Evolutionary conservation across 2,113 vertebrate genomes (phyloP), one percentile per base, ranked within the genome.

Genomic region (Indicator indicator): DNA sequence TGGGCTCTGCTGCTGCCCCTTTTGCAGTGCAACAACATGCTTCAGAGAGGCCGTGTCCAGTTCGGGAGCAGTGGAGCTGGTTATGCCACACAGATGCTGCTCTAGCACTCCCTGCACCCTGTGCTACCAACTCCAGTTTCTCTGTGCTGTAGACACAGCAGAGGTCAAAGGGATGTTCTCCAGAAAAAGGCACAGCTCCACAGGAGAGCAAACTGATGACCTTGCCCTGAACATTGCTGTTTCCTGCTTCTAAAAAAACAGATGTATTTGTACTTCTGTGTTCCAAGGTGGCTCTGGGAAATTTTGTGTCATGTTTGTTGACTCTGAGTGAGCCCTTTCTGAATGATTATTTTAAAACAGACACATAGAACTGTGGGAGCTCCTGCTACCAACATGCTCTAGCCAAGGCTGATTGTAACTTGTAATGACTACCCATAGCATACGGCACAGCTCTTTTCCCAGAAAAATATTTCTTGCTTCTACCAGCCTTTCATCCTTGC

Each of bases 1-100:
- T 24, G 58, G 24, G n/a, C 24, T 82, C 55, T 84, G 52, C 6
- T 12, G 55, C 81, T 90, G 63, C 52, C 54, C 32, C 9, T 9
- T 9, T 42, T 0, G 0, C 0, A 0, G 54, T 44, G 36, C 62
- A 55, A 33, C 2, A 5, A 16, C 3, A 0, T 17, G 44, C 5
- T 81, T 33, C 5, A 4, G 38, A 76, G 32, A 58, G 28, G 16
- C 68, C 76, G 36, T 6, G 5, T 44, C 70, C 52, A 3, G 2
- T 38, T 78, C 2, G 1, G 59, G 58, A 84, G 38, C 42, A 56
- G 44, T 3, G 1, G 48, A 28, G 15, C 38, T 71, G 44, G 17
- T 65, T 36, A 30, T 54, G 44, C 16, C 58, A 12, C 36, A n/a
- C 0, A 7, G 42, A 15, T 72, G 38, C 58, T 89, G 54, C 30